Conservation (phyloP, 2,113 vertebrate genomes). For the Seriola quinqueradiata region DNA sequence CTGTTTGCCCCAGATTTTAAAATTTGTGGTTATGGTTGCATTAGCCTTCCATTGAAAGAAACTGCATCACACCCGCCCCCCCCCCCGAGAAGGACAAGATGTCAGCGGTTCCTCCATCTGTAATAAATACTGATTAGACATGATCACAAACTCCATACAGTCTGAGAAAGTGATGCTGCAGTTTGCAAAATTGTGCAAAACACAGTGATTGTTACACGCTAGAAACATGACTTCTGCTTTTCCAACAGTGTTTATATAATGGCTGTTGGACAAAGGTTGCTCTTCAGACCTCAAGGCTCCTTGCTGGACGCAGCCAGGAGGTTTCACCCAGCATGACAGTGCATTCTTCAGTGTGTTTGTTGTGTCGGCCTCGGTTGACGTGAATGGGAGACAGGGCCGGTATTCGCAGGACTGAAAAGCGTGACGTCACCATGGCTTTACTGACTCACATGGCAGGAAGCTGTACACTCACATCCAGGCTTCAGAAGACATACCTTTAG, state of each 20-base stretch:
- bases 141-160: slow-evolving; percentile 1
- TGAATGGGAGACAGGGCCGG: not conserved
- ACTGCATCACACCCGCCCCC: not conserved
- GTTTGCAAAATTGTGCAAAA: slow-evolving; percentile 2
- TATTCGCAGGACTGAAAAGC: not conserved
- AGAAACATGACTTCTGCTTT: not conserved
- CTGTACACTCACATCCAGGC: not conserved
- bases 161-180: not conserved
- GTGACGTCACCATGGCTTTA: not conserved
- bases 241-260: not conserved
- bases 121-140: slow-evolving; percentile 1
- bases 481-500: not conserved
- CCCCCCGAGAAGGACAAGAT: not conserved
- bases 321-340: not conserved
- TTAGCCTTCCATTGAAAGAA: not conserved
- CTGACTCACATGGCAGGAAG: not conserved
- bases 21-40: not conserved
- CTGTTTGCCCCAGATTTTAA: not conserved
- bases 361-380: not conserved
- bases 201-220: not conserved
- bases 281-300: not conserved
- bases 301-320: not conserved
- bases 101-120: not conserved
- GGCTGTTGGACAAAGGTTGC: not conserved
- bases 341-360: not conserved